A percentile compares a stretch with the other conserved stretches of the same genome.
These are phyloP conservation scores for Berghia stephanieae DNA, from an alignment of 1,140 invertebrate species.

Conservation along the genomic window DNA sequence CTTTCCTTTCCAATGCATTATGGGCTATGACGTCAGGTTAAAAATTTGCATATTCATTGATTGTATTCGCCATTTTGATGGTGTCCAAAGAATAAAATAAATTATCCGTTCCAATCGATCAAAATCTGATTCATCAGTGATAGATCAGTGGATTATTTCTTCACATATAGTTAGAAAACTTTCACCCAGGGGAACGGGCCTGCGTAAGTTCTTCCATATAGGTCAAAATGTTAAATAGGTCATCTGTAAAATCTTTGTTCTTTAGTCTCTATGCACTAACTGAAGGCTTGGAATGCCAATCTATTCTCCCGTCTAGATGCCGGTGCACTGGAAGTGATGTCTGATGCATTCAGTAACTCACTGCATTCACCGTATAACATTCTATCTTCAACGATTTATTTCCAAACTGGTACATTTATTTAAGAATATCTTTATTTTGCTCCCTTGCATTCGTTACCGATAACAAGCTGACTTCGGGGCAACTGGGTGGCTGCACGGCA, in stretches of 20 bases:
- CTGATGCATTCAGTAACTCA: background rate
- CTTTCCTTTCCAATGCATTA: constrained; percentile 43
- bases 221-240: constrained; percentile 33
- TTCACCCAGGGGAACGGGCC: constrained; percentile 66
- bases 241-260: constrained; percentile 37
- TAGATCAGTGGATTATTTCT: constrained; percentile 36
- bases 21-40: constrained; percentile 52
- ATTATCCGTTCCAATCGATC: constrained; percentile 47
- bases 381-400: too few species aligned
- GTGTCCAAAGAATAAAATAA: too few species aligned
- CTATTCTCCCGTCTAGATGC: background rate
- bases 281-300: background rate
- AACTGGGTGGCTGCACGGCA: too few species aligned
- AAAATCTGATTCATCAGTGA: constrained; percentile 62
- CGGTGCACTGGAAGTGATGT: background rate
- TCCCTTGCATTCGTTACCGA: too few species aligned
- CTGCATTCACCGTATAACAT: background rate
- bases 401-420: too few species aligned
- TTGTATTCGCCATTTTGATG: constrained; percentile 64
- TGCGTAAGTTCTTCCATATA: constrained; percentile 54
- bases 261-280: background rate
- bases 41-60: constrained; percentile 54
- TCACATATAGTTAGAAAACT: constrained; percentile 53
- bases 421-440: too few species aligned
- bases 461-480: too few species aligned